phyloP scores from a whole-genome alignment of 2,888 invertebrate species.

The Itoplectis maculator region DNA sequence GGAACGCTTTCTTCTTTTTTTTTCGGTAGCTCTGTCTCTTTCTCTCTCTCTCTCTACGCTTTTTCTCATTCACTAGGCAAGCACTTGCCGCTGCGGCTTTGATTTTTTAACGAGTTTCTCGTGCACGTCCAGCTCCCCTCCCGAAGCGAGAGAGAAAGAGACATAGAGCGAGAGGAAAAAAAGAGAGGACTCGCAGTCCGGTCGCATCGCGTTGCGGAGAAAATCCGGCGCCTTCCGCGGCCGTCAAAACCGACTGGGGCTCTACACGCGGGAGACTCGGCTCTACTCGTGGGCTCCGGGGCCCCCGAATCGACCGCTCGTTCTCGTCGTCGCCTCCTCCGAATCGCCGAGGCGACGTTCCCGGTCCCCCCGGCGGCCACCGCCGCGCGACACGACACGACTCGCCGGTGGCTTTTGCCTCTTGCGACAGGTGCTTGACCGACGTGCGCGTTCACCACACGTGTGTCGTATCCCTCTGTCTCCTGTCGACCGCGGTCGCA shows the following conservation, averaged over 20 bases:
- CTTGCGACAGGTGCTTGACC: constrained; percentile 54
- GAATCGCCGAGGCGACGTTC: constrained; percentile 18
- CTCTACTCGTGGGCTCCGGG: constrained; percentile 31
- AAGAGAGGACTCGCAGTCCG: constrained; percentile 3
- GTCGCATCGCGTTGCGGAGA: constrained; percentile 21
- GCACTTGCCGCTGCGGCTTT: constrained; percentile 9
- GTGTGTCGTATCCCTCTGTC: not conserved
- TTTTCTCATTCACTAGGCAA: constrained; percentile 21
- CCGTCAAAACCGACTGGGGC: constrained; percentile 28
- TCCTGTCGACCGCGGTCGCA: constrained; percentile 10
- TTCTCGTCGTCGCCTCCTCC: not conserved
- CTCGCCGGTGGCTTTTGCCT: constrained; percentile 28
- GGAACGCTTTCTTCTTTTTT: constrained; percentile 17
- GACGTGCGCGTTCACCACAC: constrained; percentile 23
- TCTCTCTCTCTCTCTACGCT: not conserved
- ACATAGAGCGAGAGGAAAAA: not conserved
- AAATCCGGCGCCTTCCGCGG: constrained; percentile 26
- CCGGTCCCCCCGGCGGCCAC: constrained; percentile 7
- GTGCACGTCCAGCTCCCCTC: constrained; percentile 6
- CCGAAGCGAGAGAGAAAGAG: not conserved
- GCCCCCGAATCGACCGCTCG: constrained; percentile 43
- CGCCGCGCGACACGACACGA: too few species aligned
- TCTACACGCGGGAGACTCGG: constrained; percentile 10
- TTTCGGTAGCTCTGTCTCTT: not conserved
- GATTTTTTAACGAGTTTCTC: constrained; percentile 43